Evolutionary conservation across 2,888 invertebrate species (phyloP), one percentile per base, ranked within the genome.

Genomic region (Scaptomyza parva): DNA sequence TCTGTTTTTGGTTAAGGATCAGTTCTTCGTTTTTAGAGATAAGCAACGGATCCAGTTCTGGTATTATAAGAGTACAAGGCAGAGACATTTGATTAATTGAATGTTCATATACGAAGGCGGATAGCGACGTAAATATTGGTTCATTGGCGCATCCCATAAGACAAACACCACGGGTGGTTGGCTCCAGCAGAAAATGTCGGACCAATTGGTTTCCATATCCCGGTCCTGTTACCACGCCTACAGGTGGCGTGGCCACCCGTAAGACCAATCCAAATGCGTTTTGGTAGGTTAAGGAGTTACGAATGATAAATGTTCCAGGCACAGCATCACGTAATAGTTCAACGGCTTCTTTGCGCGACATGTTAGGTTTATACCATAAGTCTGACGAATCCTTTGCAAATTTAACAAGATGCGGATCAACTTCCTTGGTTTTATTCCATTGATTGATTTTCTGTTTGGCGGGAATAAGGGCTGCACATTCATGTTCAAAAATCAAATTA

Each of bases 81-180:
- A 99, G 93, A 11, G 99, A 98, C 91, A 99, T 94, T n/a, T 97
- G 96, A 75, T 97, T 98, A 66, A 99, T 95, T 3, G 98, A 98
- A 92, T 99, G 99, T 90, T 99, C 99, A 92, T 99, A 99, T 26
- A 99, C 98, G 63, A 99, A 93, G 0, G 99, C 99, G 1, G 99
- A 98, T 7, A 99, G 93, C 20, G 98, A 98, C 83, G 97, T 96
- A 93, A 99, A 99, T 0, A 98, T 97, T 0, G 99, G 99, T 91
- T 99, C 99, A 90, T 98, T 98, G 70, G 95, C 94, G 90, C 97
- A 98, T 43, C 99, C 98, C 90, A 98, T 96, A 65, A 99, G 94
- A 43, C 97, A 94, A 57, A 99, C 99, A 54, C 99, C 99, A 76
- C 97, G 95, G n/a, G 97, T 95, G 12, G 98, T 97, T 4, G 98